Conservation (phyloP, 1,140 invertebrate species). For the Acromyrmex heyeri region DNA sequence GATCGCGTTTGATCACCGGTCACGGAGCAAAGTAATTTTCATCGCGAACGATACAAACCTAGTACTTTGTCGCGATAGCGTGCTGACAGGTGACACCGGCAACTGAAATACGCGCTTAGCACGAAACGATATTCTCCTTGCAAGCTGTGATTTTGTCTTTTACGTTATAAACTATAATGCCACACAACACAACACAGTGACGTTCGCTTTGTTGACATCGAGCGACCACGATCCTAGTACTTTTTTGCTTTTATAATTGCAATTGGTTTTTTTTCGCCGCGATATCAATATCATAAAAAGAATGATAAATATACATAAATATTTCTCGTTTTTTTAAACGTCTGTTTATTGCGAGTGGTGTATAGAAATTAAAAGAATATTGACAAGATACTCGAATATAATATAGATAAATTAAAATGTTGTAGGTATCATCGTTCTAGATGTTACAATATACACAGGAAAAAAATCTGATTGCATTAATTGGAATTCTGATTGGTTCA, state of each 20-base stretch:
- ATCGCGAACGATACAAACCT: constrained; percentile 31
- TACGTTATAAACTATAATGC: not conserved
- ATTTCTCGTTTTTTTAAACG: not conserved
- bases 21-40: constrained; percentile 24
- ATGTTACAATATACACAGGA: too few relatives aligned
- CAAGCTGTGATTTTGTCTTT: constrained; percentile 3
- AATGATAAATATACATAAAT: not conserved
- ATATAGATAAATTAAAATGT: not conserved
- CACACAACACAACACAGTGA: too few relatives aligned
- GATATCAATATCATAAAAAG: not conserved
- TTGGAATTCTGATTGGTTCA: too few relatives aligned
- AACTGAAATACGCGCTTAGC: constrained; percentile 53
- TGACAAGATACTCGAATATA: not conserved
- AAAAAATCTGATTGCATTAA: too few relatives aligned
- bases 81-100: constrained; percentile 68
- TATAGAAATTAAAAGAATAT: not conserved
- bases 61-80: constrained; percentile 72
- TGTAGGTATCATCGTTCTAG: too few relatives aligned
- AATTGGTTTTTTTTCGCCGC: not conserved
- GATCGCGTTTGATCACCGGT: constrained; percentile 1
- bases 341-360: not conserved
- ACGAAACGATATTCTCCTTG: constrained; percentile 62
- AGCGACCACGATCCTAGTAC: not conserved
- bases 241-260: not conserved
- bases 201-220: too few relatives aligned